Conservation (phyloP, 2,113 vertebrate genomes). For the Choloepus hoffmanni region DNA sequence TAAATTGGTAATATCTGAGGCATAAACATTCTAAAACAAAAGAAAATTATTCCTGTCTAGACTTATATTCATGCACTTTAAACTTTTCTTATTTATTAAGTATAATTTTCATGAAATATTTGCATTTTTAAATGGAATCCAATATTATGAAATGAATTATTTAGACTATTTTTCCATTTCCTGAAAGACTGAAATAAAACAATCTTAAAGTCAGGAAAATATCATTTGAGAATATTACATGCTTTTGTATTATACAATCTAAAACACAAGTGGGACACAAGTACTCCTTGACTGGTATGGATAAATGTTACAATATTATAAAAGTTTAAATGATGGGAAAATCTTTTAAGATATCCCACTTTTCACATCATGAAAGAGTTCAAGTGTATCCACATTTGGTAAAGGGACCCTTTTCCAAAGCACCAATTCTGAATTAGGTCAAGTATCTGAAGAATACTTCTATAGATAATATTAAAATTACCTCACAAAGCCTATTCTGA, state of each 20-base stretch:
- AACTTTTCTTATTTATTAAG: not conserved
- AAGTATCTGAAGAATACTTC: conserved; percentile 53
- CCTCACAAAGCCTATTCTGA: conserved; percentile 5
- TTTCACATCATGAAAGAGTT: not conserved
- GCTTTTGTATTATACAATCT: not conserved
- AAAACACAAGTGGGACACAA: conserved; percentile 26
- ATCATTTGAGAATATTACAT: not conserved
- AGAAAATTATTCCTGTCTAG: not conserved
- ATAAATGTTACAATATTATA: conserved; percentile 29
- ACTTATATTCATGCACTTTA: not conserved
- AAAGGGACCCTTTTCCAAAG: conserved; percentile 21
- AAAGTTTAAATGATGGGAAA: not conserved
- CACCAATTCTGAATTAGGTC: conserved; percentile 50
- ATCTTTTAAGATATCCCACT: not conserved
- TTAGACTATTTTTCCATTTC: not conserved
- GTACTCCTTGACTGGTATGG: not conserved
- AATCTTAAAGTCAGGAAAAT: conserved; percentile 35
- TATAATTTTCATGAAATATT: not conserved
- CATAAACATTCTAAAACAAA: conserved; percentile 33
- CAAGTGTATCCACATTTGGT: conserved; percentile 16
- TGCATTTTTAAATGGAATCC: not conserved
- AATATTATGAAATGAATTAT: not conserved
- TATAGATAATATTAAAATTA: conserved; percentile 26
- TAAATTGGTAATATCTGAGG: not conserved
- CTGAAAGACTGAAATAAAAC: not conserved